Conservation (phyloP, 2,888 invertebrate species). For the Serrognathus titanus region DNA sequence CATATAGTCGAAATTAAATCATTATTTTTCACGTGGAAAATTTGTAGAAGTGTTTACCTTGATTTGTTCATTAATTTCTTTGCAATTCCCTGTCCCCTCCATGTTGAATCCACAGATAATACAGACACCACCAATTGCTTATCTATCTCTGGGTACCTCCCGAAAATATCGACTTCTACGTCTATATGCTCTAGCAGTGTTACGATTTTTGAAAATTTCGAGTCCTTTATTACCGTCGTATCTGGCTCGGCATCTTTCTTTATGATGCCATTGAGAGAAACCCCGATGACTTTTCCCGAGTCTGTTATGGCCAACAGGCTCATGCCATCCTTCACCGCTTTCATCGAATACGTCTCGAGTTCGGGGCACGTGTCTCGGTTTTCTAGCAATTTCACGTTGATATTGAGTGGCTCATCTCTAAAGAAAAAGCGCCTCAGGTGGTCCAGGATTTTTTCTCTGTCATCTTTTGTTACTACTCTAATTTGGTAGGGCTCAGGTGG, state of each 20-base stretch:
- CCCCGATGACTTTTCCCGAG: slow-evolving; percentile 54
- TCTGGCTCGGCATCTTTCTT: slow-evolving; percentile 47
- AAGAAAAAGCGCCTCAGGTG: slow-evolving; percentile 64
- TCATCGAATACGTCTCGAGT: slow-evolving; percentile 60
- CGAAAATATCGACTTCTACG: slow-evolving; percentile 54
- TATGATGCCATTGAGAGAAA: slow-evolving; percentile 40
- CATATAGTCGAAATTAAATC: too few species aligned
- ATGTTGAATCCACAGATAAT: slow-evolving; percentile 63
- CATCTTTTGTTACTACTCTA: slow-evolving; percentile 47
- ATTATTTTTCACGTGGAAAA: too few species aligned
- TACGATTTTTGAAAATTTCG: slow-evolving; percentile 64
- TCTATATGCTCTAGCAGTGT: slow-evolving; percentile 59
- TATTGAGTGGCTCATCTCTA: slow-evolving; percentile 69
- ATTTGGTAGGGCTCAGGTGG: slow-evolving; percentile 47
- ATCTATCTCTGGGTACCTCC: slow-evolving; percentile 55
- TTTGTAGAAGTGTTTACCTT: slow-evolving; percentile 58
- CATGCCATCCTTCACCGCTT: slow-evolving; percentile 56
- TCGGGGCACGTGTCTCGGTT: slow-evolving; percentile 60
- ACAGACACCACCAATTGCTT: slow-evolving; percentile 61
- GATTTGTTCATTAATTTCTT: slow-evolving; percentile 59
- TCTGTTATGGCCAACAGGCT: slow-evolving; percentile 63
- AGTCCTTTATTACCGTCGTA: slow-evolving; percentile 54
- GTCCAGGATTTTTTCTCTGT: slow-evolving; percentile 52
- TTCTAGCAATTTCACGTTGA: slow-evolving; percentile 59
- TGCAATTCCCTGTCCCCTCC: slow-evolving; percentile 66